These are phyloP conservation scores for Trissolcus brochymenae DNA, from an alignment of 2,888 invertebrate species.

Conservation along the genomic window DNA sequence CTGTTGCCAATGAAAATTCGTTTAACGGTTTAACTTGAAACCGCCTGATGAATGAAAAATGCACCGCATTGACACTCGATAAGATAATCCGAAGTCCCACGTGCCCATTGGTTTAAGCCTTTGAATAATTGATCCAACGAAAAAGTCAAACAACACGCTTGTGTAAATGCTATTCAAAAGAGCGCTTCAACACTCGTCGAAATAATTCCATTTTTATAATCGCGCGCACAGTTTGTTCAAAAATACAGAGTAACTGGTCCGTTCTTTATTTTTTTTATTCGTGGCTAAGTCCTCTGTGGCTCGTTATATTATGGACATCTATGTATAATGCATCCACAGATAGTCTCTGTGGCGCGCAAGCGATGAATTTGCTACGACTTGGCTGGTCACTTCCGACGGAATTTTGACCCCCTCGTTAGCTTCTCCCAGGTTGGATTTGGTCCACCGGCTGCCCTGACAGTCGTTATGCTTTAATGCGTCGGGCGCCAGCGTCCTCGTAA, in stretches of 20 bases:
- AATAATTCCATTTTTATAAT: constrained; percentile 22
- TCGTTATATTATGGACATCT: constrained; percentile 42
- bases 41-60: too few species aligned
- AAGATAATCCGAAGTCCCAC: constrained; percentile 17
- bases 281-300: constrained; percentile 27
- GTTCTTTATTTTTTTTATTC: constrained; percentile 9
- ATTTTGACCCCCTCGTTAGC: constrained; percentile 54
- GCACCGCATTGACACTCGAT: constrained; percentile 22
- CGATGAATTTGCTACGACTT: constrained; percentile 46
- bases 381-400: constrained; percentile 54
- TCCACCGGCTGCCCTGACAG: constrained; percentile 62
- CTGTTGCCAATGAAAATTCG: too few species aligned
- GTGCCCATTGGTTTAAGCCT: constrained; percentile 7
- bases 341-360: constrained; percentile 31
- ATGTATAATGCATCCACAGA: constrained; percentile 47
- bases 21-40: too few species aligned
- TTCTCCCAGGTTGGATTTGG: constrained; percentile 54
- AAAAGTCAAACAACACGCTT: constrained; percentile 25
- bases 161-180: constrained; percentile 19
- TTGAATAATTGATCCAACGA: constrained; percentile 32
- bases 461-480: constrained; percentile 70
- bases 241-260: constrained; percentile 17
- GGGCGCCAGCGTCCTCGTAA: constrained; percentile 65
- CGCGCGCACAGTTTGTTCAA: constrained; percentile 17
- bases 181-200: not conserved